These are phyloP conservation scores for Carcinoscorpius rotundicauda DNA, from an alignment of 1,140 invertebrate species.

Conservation along the genomic window DNA sequence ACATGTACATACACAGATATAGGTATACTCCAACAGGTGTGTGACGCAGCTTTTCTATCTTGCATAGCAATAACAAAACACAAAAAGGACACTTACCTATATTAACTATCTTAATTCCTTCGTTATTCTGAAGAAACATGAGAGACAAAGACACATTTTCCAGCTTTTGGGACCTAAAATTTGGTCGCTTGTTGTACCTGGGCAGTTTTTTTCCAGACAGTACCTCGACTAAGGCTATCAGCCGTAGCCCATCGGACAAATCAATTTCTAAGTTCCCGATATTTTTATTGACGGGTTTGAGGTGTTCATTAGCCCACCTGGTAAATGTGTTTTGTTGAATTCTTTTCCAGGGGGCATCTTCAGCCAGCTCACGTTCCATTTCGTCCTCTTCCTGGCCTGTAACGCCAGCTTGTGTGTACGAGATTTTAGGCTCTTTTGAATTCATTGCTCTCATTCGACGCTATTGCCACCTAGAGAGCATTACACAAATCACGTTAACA, in stretches of 20 bases:
- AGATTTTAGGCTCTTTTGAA: too few relatives aligned
- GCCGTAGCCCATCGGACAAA: conserved; percentile 67
- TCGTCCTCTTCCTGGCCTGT: conserved; percentile 39
- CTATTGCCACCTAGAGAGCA: too few relatives aligned
- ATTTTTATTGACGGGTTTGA: conserved; percentile 64
- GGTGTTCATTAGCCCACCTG: conserved; percentile 84
- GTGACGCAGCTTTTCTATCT: too few relatives aligned
- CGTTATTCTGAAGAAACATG: conserved; percentile 72
- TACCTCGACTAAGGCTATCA: conserved; percentile 75
- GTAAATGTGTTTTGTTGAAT: conserved; percentile 95
- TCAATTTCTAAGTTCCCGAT: conserved; percentile 72
- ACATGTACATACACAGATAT: too few relatives aligned
- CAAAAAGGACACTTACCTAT: conserved; percentile 59
- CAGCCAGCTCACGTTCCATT: conserved; percentile 72
- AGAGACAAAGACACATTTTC: conserved; percentile 79
- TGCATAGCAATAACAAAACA: too few relatives aligned
- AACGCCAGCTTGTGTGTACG: too few relatives aligned
- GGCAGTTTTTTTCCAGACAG: conserved; percentile 67
- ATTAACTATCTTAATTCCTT: conserved; percentile 83
- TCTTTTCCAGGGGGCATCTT: conserved; percentile 84
- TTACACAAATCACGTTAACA: too few relatives aligned
- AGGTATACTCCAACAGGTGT: too few relatives aligned
- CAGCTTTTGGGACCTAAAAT: conserved; percentile 63
- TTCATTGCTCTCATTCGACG: too few relatives aligned
- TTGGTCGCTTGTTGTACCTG: conserved; percentile 74